These are phyloP conservation scores for Chymomyza caudatula DNA, from an alignment of 2,888 invertebrate genomes.

Conservation along the genomic window DNA sequence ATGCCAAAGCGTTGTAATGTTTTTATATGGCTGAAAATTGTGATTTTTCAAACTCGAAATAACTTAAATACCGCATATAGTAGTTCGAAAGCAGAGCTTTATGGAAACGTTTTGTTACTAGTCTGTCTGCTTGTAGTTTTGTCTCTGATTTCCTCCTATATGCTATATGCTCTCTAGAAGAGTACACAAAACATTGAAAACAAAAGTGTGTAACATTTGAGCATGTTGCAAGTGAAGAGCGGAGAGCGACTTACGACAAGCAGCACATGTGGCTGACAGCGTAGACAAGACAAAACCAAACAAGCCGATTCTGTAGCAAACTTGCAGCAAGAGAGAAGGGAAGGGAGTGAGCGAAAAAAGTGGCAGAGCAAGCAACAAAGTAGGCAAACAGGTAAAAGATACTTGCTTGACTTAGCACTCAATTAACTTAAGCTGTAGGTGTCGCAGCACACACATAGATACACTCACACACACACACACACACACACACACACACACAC, in stretches of 20 bases:
- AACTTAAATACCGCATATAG: too few species aligned
- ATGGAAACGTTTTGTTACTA: too few species aligned
- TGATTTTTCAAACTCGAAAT: too few species aligned
- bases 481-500: not conserved
- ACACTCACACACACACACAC: not conserved
- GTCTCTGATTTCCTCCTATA: too few species aligned
- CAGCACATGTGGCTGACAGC: not conserved
- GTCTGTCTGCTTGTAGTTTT: too few species aligned
- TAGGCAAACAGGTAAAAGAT: not conserved
- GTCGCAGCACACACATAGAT: slow-evolving; percentile 13
- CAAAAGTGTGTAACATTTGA: slow-evolving; percentile 35
- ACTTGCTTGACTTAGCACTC: slow-evolving; percentile 31
- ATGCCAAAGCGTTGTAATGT: too few species aligned
- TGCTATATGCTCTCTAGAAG: not conserved
- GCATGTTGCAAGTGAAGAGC: slow-evolving; percentile 20
- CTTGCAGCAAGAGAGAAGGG: not conserved
- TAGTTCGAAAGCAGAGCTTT: too few species aligned
- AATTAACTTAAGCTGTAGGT: slow-evolving; percentile 37
- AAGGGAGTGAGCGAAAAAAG: slow-evolving; percentile 5
- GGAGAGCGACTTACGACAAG: not conserved
- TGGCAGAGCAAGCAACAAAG: not conserved
- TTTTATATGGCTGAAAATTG: too few species aligned
- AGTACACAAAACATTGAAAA: slow-evolving; percentile 26
- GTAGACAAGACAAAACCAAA: slow-evolving; percentile 7
- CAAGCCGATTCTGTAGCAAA: not conserved